These are phyloP conservation scores for Lerista edwardsae DNA, from an alignment of 2,797 vertebrate genomes.

Conservation along the genomic window DNA sequence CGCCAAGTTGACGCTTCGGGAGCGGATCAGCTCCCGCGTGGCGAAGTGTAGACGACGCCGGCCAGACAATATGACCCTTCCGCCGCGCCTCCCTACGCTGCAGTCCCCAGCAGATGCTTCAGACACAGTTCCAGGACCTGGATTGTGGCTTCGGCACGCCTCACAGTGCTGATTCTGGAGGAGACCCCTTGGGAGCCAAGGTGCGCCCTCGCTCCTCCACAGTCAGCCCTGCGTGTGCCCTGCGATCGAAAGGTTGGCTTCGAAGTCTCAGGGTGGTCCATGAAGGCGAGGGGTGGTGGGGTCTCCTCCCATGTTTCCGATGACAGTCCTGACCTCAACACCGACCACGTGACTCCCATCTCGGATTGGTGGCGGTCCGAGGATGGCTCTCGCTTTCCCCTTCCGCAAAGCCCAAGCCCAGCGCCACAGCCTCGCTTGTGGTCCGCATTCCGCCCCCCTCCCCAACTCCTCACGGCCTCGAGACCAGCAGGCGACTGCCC, in stretches of 20 bases:
- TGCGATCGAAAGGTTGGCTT: too few species aligned
- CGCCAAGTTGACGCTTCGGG: too few species aligned
- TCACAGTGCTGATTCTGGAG: too few species aligned
- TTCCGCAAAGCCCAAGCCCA: background rate
- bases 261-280: too few species aligned
- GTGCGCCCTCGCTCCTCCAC: background rate
- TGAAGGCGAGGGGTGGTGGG: too few species aligned
- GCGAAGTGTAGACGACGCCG: too few species aligned
- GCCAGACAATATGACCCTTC: too few species aligned
- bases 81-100: too few species aligned
- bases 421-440: too few species aligned
- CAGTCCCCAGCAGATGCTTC: conserved; percentile 62
- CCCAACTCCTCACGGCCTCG: too few species aligned
- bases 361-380: background rate
- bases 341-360: background rate
- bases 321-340: background rate
- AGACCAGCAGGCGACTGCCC: background rate
- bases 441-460: background rate
- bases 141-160: conserved; percentile 2
- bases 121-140: conserved; percentile 67
- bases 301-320: background rate
- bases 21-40: too few species aligned
- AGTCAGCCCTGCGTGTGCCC: background rate
- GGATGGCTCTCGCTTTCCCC: background rate
- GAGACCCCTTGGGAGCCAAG: too few species aligned